phyloP scores from a whole-genome alignment of 2,888 invertebrate species.

The Eubasilissa splendida region DNA sequence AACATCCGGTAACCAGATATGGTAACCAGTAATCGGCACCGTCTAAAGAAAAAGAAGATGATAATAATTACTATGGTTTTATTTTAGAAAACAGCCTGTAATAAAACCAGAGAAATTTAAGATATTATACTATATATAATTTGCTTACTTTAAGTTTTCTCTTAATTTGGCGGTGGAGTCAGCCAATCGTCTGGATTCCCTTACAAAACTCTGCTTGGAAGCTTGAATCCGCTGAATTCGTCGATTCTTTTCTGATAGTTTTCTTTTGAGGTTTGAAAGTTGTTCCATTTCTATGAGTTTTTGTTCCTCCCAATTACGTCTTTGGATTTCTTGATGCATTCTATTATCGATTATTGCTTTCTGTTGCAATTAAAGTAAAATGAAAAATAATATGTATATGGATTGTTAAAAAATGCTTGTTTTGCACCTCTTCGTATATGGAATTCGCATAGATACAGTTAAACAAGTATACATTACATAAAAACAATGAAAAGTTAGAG shows the following conservation, averaged over 20 bases:
- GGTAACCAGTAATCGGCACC: no score
- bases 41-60: no score
- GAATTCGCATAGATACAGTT: no score
- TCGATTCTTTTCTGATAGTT: slow-evolving; percentile 44
- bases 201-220: slow-evolving; percentile 48
- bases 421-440: no score
- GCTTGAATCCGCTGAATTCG: slow-evolving; percentile 47
- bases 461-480: no score
- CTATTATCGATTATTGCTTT: slow-evolving; percentile 52
- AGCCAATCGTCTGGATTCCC: slow-evolving; percentile 49
- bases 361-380: slow-evolving; percentile 37
- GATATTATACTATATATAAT: no score
- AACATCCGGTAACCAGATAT: no score
- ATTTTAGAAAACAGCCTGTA: no score
- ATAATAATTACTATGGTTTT: no score
- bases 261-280: slow-evolving; percentile 45
- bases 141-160: slow-evolving; percentile 54
- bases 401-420: no score
- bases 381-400: background rate
- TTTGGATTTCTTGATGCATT: slow-evolving; percentile 54
- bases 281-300: slow-evolving; percentile 49
- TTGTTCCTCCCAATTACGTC: slow-evolving; percentile 52
- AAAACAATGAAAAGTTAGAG: no score
- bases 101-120: no score
- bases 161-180: slow-evolving; percentile 55